phyloP scores from a whole-genome alignment of 2,113 vertebrate species.

The Hemibagrus wyckioides region DNA sequence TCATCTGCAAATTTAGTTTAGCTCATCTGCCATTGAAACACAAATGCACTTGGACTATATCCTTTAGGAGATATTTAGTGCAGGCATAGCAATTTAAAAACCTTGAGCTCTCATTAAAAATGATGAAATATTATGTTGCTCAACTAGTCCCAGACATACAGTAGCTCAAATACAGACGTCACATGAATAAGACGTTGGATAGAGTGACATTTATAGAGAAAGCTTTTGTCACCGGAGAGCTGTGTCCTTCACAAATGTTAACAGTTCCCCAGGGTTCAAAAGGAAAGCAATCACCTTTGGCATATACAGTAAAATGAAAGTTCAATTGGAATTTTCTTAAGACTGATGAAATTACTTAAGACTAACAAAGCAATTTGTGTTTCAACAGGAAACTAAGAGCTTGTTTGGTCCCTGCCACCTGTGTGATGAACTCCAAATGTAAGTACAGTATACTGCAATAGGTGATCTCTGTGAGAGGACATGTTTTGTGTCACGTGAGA shows the following conservation, averaged over 20 bases:
- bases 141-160: neutral
- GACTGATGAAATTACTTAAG: neutral
- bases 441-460: constrained; percentile 55
- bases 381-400: constrained; percentile 58
- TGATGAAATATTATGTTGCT: neutral
- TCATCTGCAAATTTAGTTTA: neutral
- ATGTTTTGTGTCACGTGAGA: neutral
- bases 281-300: neutral
- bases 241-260: neutral
- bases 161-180: neutral
- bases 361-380: constrained; percentile 45
- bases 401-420: constrained; percentile 20
- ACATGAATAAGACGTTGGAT: neutral
- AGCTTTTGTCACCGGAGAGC: neutral
- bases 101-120: neutral
- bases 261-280: neutral
- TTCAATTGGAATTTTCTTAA: neutral
- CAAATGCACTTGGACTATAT: neutral
- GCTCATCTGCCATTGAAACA: neutral
- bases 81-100: neutral
- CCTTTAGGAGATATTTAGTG: neutral
- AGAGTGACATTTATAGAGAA: constrained; percentile 9
- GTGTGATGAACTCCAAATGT: constrained; percentile 71
- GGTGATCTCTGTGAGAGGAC: neutral
- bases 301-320: neutral